Evolutionary conservation across 2,797 vertebrate species (phyloP).

Genomic region (Premnoplex brunnescens): DNA sequence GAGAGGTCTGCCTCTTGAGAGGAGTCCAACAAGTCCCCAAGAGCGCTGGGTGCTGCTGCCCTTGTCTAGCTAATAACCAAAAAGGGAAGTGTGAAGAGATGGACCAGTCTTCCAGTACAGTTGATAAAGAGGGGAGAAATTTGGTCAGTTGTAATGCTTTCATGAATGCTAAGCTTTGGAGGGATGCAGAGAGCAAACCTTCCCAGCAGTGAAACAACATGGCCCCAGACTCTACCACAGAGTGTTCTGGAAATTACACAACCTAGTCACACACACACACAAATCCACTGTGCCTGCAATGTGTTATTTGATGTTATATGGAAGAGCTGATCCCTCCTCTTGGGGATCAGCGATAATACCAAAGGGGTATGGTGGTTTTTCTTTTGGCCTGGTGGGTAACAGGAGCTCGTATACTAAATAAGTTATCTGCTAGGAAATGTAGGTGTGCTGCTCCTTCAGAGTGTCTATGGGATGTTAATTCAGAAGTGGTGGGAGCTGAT

Average conservation of each 20-base stretch:
- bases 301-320: constrained; percentile 61
- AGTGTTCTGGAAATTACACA: not conserved
- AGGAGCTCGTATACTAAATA: constrained; percentile 54
- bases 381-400: constrained; percentile 61
- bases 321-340: constrained; percentile 52
- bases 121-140: not conserved
- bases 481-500: constrained; percentile 54
- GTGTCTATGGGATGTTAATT: constrained; percentile 66
- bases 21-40: not conserved
- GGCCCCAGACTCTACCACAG: not conserved
- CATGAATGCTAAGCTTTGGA: not conserved
- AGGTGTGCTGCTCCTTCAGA: constrained; percentile 36
- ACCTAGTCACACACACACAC: constrained; percentile 36
- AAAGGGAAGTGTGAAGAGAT: not conserved
- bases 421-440: constrained; percentile 60
- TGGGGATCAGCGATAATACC: constrained; percentile 60
- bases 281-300: constrained; percentile 28
- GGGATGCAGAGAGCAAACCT: not conserved
- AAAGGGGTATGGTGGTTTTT: constrained; percentile 49
- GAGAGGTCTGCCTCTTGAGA: not conserved
- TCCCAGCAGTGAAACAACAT: not conserved
- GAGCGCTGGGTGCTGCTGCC: not conserved
- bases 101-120: not conserved
- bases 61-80: not conserved
- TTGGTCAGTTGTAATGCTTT: not conserved